phyloP scores from a whole-genome alignment of 2,113 vertebrate species.

The Drymodes brunneopygia region DNA sequence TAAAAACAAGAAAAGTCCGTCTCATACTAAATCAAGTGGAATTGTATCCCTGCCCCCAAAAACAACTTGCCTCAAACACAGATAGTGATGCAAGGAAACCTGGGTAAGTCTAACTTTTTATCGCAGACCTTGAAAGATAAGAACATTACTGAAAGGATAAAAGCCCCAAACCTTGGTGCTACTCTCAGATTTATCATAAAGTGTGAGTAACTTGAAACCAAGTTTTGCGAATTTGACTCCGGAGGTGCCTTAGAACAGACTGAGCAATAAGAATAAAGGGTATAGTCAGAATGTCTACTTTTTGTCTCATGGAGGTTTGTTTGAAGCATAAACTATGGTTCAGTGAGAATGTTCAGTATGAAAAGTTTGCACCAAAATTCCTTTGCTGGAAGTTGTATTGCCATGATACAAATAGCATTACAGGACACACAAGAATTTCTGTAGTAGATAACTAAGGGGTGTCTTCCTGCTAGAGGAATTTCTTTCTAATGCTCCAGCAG shows the following conservation, averaged over 20 bases:
- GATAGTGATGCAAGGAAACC: not conserved
- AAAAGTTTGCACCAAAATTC: not conserved
- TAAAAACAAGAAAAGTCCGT: not conserved
- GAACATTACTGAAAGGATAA: not conserved
- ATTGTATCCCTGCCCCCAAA: not conserved
- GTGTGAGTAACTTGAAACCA: not conserved
- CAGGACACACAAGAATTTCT: not conserved
- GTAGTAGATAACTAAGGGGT: not conserved
- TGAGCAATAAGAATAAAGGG: not conserved
- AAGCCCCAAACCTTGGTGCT: not conserved
- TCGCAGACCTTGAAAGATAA: not conserved
- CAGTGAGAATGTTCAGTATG: not conserved
- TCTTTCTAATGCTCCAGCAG: not conserved
- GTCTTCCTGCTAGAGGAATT: not conserved
- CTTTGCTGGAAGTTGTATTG: not conserved
- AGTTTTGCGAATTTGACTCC: not conserved
- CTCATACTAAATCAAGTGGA: not conserved
- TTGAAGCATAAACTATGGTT: not conserved
- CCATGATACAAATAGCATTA: fast-evolving
- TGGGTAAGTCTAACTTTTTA: not conserved
- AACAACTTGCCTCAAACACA: not conserved
- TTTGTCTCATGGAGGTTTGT: not conserved
- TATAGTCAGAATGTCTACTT: not conserved
- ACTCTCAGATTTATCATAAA: not conserved
- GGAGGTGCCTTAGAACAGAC: not conserved